A percentile compares a stretch with the other conserved stretches of the same genome.
phyloP scores from a whole-genome alignment of 37 sponge, comb jelly and placozoan species.

The Haliclona indistincta region DNA sequence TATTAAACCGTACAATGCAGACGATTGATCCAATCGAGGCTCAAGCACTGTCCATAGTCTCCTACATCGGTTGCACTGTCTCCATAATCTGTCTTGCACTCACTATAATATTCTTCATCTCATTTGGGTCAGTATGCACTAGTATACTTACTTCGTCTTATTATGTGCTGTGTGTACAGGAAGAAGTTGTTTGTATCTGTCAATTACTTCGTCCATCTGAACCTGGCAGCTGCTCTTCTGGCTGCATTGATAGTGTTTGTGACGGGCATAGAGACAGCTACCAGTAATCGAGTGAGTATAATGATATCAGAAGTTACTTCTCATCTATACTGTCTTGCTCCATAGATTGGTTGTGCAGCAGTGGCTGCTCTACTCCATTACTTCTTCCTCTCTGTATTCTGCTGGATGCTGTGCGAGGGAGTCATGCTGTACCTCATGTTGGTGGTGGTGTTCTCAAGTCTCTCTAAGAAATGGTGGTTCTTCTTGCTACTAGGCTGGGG shows the following conservation, averaged over 20 bases:
- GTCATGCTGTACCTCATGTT: conserved; percentile 70
- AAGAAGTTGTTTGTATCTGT: conserved; percentile 28
- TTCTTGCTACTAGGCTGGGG: conserved; percentile 60
- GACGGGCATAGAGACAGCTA: conserved; percentile 29
- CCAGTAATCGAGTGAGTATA: no score
- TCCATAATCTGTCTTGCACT: conserved; percentile 16
- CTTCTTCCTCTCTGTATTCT: conserved; percentile 55
- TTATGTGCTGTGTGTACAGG: conserved; percentile 13
- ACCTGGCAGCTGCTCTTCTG: conserved; percentile 47
- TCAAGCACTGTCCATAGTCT: conserved; percentile 12
- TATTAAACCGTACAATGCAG: background rate
- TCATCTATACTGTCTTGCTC: background rate
- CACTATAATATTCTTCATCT: conserved; percentile 23
- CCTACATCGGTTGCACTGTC: conserved; percentile 24
- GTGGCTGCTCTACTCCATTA: conserved; percentile 62
- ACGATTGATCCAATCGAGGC: background rate
- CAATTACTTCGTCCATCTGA: conserved; percentile 61
- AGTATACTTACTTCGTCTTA: background rate
- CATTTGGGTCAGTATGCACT: conserved; percentile 21
- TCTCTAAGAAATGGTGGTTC: conserved; percentile 65
- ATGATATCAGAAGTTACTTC: background rate
- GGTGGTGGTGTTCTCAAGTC: conserved; percentile 46
- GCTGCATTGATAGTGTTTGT: conserved; percentile 38
- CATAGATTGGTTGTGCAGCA: conserved; percentile 38
- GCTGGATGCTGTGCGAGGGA: conserved; percentile 78